Conservation (phyloP, 2,888 invertebrate genomes). For the Drosophila nr. fundita region DNA sequence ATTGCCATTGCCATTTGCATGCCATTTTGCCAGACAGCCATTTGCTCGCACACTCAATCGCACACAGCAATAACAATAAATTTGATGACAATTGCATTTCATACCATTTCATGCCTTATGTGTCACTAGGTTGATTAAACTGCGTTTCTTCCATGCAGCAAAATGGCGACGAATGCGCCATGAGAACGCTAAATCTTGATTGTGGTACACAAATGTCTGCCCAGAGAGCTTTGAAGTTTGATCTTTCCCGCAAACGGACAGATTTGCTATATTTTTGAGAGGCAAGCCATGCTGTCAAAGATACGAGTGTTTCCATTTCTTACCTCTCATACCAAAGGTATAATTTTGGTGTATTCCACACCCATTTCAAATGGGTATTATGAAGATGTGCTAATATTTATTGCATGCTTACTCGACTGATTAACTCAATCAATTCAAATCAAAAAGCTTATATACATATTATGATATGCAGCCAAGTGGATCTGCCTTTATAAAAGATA, state of each 20-base stretch:
- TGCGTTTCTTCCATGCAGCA: slow-evolving; percentile 38
- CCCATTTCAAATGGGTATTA: neutral
- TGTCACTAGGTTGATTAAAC: slow-evolving; percentile 69
- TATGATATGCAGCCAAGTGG: neutral
- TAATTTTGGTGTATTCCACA: neutral
- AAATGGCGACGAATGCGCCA: slow-evolving; percentile 54
- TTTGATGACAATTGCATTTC: slow-evolving; percentile 77
- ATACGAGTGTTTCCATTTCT: neutral
- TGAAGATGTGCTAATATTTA: neutral
- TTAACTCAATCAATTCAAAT: neutral
- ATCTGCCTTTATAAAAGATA: neutral
- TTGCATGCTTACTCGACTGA: neutral
- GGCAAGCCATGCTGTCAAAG: neutral
- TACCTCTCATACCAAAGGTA: neutral
- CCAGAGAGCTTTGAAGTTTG: slow-evolving; percentile 4
- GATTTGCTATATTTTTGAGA: neutral
- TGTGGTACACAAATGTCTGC: slow-evolving; percentile 4
- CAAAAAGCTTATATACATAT: neutral
- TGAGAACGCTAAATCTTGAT: slow-evolving; percentile 29
- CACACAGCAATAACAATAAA: slow-evolving; percentile 70
- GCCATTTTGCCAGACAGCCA: slow-evolving; percentile 53
- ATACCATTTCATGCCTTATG: slow-evolving; percentile 70
- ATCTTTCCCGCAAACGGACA: neutral
- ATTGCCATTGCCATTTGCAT: slow-evolving; percentile 46
- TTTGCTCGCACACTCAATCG: slow-evolving; percentile 55